Evolutionary conservation across 1,140 invertebrate genomes (phyloP), one percentile per base, ranked within the genome.

Genomic region (Eciton burchellii): DNA sequence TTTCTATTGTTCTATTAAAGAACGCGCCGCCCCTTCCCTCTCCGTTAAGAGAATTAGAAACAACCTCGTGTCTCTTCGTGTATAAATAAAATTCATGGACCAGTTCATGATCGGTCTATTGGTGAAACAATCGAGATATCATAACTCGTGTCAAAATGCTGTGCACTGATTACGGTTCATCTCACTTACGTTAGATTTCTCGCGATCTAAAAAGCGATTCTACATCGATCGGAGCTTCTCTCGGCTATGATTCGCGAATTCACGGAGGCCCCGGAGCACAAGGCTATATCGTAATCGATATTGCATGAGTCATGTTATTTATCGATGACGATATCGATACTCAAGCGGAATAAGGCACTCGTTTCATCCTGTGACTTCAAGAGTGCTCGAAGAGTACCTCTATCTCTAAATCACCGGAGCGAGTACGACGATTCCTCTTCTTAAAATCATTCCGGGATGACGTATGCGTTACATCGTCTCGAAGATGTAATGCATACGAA

Each of bases 281-380:
- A 54, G 52, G 52, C 52, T 54, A 54, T n/a, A 54, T 54, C n/a
- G 52, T 5, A 19, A 54, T 54, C 52, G 52, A n/a, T 9, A 21
- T 54, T 54, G n/a, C 52, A 54, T n/a, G 52, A 54, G 52, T n/a
- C 19, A 54, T n/a, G 52, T 54, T 54, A n/a, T 54, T 54, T 54
- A 54, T 54, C 52, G 52, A 54, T 54, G 52, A 54, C n/a, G 52
- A 54, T n/a, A n/a, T n/a, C 52, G 52, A 54, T n/a, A 19, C 6
- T 54, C 19, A n/a, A n/a, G n/a, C 8, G 19, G 52, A 54, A 54
- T n/a, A 54, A 54, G 52, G 52, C 52, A 3, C 52, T 54, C 52
- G 52, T n/a, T 54, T 54, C 52, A 54, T 54, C 52, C 19, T 19
- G n/a, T 8, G 19, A n/a, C n/a, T 54, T n/a, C n/a, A 19, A 54